These are phyloP conservation scores for Ctenodactylus gundi DNA, from an alignment of 2,113 vertebrate genomes.

Conservation along the genomic window DNA sequence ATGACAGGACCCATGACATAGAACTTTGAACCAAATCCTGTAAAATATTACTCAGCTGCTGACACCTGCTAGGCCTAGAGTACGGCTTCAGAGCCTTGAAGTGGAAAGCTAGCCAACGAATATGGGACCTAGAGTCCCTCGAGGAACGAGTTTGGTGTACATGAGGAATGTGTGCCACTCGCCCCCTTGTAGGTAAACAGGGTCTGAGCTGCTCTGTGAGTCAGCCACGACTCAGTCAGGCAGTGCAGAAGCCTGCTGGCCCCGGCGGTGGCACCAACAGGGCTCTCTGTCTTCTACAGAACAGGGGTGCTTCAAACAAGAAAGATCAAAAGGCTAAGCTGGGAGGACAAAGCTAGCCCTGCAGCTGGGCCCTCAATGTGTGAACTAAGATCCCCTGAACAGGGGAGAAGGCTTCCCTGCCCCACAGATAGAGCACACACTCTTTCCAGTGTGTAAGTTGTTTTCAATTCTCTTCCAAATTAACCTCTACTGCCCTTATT, in stretches of 20 bases:
- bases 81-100: not conserved
- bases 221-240: not conserved
- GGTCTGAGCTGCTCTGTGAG: not conserved
- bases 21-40: not conserved
- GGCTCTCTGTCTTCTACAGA: not conserved
- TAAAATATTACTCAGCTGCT: not conserved
- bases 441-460: fast-evolving
- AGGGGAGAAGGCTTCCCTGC: too few relatives aligned
- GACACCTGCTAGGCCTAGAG: not conserved
- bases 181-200: too few relatives aligned
- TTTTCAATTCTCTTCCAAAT: not conserved
- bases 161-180: fast-evolving
- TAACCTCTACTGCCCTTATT: fast-evolving
- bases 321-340: not conserved
- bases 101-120: not conserved
- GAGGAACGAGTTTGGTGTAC: fast-evolving
- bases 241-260: too few relatives aligned
- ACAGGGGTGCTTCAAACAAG: too few relatives aligned
- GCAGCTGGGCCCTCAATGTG: not conserved
- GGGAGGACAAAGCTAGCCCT: not conserved
- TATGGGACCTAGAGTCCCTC: fast-evolving
- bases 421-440: fast-evolving
- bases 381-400: not conserved
- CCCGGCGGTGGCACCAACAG: fast-evolving
- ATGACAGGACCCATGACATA: not conserved